Percentiles rank a stretch among this genome's conserved stretches.
These are phyloP conservation scores for Sapajus apella DNA, from an alignment of 2,113 vertebrate genomes.

Conservation along the genomic window DNA sequence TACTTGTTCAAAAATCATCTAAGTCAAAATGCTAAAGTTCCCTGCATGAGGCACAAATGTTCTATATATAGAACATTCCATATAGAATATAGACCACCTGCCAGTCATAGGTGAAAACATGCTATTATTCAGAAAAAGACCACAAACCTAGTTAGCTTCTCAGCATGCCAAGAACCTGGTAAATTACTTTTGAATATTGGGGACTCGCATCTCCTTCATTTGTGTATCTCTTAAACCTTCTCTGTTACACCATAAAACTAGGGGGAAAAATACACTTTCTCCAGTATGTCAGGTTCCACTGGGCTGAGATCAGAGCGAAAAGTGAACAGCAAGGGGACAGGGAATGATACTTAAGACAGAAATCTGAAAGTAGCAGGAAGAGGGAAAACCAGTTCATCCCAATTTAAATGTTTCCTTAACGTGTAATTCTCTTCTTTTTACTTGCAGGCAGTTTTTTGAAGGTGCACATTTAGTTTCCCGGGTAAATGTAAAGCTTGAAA, in stretches of 20 bases:
- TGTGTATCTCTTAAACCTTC: constrained; percentile 1
- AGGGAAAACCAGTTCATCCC: not conserved
- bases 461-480: constrained; percentile 39
- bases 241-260: not conserved
- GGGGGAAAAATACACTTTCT: not conserved
- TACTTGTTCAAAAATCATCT: not conserved
- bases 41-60: not conserved
- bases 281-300: not conserved
- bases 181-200: constrained; percentile 13
- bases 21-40: not conserved
- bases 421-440: constrained; percentile 30
- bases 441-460: constrained; percentile 23
- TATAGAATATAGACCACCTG: not conserved
- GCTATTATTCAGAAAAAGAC: not conserved
- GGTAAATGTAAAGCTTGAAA: constrained; percentile 52
- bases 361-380: not conserved
- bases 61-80: not conserved
- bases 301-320: constrained; percentile 35
- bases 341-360: not conserved
- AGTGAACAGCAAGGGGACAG: not conserved
- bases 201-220: not conserved
- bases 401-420: constrained; percentile 3
- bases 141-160: not conserved
- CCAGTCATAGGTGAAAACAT: not conserved
- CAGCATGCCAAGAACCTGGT: not conserved